These are phyloP conservation scores for Pterostichus niger DNA, from an alignment of 2,888 invertebrate species.

Conservation along the genomic window DNA sequence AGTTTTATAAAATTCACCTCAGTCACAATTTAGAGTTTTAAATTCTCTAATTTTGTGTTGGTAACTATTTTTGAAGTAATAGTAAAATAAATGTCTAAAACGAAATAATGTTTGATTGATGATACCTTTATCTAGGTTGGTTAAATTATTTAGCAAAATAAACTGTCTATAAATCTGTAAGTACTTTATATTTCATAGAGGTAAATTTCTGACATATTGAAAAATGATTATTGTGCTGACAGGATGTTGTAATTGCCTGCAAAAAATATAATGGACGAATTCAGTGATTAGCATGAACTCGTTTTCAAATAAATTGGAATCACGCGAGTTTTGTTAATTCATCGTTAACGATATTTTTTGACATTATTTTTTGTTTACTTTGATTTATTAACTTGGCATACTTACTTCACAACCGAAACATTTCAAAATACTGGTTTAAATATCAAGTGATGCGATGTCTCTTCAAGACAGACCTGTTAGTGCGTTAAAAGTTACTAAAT, in stretches of 20 bases:
- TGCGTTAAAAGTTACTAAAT: background rate
- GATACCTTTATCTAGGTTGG: no score
- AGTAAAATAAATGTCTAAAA: no score
- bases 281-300: slow-evolving; percentile 36
- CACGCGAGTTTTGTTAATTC: slow-evolving; percentile 45
- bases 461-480: background rate
- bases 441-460: background rate
- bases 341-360: slow-evolving; percentile 41
- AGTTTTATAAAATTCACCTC: no score
- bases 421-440: slow-evolving; percentile 2
- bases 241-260: slow-evolving; percentile 42
- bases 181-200: background rate
- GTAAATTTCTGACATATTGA: slow-evolving; percentile 43
- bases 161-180: no score
- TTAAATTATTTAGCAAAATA: background rate
- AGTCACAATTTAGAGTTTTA: no score
- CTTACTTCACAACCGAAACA: slow-evolving; percentile 15
- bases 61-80: no score
- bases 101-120: no score
- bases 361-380: slow-evolving; percentile 26
- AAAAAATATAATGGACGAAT: slow-evolving; percentile 40
- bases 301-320: slow-evolving; percentile 49
- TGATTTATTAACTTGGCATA: slow-evolving; percentile 47
- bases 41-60: no score
- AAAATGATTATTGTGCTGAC: slow-evolving; percentile 33